phyloP scores from a whole-genome alignment of 2,113 vertebrate genomes.

The Leucosticte australis region DNA sequence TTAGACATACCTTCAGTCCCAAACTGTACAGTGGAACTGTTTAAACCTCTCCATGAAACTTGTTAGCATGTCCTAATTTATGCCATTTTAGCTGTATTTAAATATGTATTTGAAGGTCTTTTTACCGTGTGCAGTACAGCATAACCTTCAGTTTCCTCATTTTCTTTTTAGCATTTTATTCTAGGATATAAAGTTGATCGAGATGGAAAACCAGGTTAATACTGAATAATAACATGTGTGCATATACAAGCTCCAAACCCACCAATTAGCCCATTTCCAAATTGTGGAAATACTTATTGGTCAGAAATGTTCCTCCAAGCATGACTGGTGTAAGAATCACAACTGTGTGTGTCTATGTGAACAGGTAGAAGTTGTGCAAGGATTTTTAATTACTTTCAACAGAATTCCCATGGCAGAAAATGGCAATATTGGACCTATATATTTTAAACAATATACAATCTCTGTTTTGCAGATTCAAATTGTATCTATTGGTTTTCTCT shows the following conservation, averaged over 20 bases:
- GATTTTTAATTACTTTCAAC: neutral
- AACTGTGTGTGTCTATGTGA: neutral
- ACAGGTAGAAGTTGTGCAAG: neutral
- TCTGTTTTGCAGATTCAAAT: neutral
- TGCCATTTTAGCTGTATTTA: neutral
- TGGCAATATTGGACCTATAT: neutral
- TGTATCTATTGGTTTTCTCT: neutral
- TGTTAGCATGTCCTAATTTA: neutral
- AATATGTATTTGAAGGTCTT: neutral
- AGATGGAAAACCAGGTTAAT: neutral
- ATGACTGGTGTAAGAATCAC: neutral
- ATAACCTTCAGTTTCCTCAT: neutral
- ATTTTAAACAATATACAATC: neutral
- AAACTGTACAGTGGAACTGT: neutral
- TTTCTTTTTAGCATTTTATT: neutral
- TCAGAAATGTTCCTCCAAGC: neutral
- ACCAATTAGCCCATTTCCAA: neutral
- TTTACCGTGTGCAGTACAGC: neutral
- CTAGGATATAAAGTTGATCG: accelerated
- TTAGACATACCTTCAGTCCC: neutral
- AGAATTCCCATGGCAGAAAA: neutral
- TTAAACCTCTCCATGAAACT: neutral
- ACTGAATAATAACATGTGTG: neutral
- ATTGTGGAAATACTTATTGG: neutral
- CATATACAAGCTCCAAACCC: neutral